Conservation (phyloP, 2,797 vertebrate species). For the Varecia variegata region DNA sequence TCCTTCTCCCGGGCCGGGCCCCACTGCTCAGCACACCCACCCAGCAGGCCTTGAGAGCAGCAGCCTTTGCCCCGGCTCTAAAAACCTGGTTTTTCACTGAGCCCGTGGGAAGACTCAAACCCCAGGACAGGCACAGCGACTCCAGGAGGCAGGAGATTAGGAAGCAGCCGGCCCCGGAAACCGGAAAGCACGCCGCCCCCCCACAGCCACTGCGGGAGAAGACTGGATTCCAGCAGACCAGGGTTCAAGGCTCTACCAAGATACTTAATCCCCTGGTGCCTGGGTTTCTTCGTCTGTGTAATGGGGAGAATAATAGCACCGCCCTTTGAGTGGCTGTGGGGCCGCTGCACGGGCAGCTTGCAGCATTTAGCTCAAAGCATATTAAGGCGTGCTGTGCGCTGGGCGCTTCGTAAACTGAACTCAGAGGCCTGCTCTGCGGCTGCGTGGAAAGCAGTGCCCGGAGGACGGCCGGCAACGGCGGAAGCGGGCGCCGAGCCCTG, state of each 20-base stretch:
- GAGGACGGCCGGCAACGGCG: no score
- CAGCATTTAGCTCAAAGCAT: not conserved
- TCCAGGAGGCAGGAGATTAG: not conserved
- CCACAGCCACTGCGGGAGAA: not conserved
- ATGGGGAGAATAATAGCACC: not conserved
- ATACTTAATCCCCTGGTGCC: no score
- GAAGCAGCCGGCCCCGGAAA: not conserved
- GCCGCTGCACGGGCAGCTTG: not conserved
- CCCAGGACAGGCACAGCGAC: accelerated
- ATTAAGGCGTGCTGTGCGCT: not conserved
- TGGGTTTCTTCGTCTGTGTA: not conserved
- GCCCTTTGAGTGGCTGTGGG: not conserved
- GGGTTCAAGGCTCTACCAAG: not conserved
- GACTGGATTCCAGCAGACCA: not conserved
- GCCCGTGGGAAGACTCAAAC: not conserved
- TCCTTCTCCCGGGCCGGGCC: not conserved
- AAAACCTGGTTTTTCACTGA: not conserved
- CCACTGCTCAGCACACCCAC: not conserved
- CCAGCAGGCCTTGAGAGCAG: not conserved
- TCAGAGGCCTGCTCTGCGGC: not conserved
- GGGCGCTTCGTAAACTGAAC: not conserved
- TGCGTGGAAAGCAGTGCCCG: no score
- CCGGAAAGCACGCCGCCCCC: not conserved
- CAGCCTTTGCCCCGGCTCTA: not conserved
- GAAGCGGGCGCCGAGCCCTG: no score